Conservation (phyloP, 2,797 vertebrate species). For the Aphelocoma californica region DNA sequence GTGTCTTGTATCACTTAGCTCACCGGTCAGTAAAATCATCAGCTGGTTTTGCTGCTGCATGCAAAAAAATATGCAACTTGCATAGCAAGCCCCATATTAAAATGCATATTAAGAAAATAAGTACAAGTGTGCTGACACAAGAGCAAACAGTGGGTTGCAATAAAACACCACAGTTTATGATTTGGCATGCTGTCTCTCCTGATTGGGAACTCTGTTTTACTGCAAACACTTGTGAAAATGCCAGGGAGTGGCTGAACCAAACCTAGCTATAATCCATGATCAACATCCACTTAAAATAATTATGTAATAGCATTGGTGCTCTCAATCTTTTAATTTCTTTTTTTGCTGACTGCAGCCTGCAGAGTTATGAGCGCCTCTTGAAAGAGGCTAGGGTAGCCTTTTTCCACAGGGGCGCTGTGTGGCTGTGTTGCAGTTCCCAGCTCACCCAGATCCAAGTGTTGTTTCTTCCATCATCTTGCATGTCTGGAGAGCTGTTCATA, state of each 20-base stretch:
- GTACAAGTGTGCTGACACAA: neutral
- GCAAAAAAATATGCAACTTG: neutral
- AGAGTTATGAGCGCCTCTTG: neutral
- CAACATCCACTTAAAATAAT: neutral
- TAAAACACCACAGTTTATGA: neutral
- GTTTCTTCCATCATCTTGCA: neutral
- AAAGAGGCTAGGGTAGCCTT: neutral
- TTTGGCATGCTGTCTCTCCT: neutral
- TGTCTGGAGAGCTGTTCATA: neutral
- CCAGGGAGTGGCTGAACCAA: neutral
- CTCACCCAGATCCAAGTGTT: neutral
- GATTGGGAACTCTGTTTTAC: neutral
- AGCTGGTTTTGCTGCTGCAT: neutral
- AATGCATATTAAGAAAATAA: neutral
- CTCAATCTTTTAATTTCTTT: neutral
- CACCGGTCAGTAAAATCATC: too few relatives aligned
- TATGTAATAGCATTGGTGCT: fast-evolving
- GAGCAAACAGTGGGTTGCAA: neutral
- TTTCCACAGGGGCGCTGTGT: too few relatives aligned
- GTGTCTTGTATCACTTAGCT: neutral
- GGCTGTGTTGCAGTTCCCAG: fast-evolving
- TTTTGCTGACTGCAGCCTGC: neutral
- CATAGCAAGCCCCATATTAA: neutral
- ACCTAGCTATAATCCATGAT: neutral
- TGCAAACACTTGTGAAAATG: neutral